These are phyloP conservation scores for Aphaenogaster ashmeadi DNA, from an alignment of 1,140 invertebrate species.

Conservation along the genomic window DNA sequence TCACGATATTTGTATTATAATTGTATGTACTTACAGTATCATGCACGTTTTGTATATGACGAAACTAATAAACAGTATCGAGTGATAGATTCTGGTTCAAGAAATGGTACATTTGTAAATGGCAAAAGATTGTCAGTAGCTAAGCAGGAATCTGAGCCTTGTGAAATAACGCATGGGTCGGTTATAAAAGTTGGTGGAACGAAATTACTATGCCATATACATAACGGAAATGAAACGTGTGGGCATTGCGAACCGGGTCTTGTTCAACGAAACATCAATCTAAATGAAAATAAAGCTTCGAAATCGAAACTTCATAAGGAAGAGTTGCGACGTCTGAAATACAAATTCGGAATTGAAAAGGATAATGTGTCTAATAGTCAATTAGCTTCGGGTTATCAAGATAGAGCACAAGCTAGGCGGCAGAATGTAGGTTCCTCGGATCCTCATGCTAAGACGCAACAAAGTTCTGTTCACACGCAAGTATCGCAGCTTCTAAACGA, in stretches of 20 bases:
- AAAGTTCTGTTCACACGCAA: slow-evolving; percentile 93
- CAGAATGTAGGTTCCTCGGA: slow-evolving; percentile 93
- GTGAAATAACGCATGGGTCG: slow-evolving; percentile 92
- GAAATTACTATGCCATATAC: slow-evolving; percentile 94
- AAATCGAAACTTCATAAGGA: slow-evolving; percentile 89
- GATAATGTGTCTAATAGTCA: slow-evolving; percentile 85
- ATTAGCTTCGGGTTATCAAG: slow-evolving; percentile 89
- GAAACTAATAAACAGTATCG: slow-evolving; percentile 89
- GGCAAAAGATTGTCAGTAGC: slow-evolving; percentile 91
- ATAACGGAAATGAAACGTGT: slow-evolving; percentile 94
- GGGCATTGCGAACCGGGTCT: slow-evolving; percentile 96
- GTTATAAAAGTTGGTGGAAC: slow-evolving; percentile 91
- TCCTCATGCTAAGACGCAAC: slow-evolving; percentile 93
- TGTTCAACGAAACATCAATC: slow-evolving; percentile 83
- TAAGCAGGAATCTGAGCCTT: slow-evolving; percentile 90
- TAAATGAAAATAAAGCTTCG: slow-evolving; percentile 66
- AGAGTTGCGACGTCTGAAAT: slow-evolving; percentile 92
- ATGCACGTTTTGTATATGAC: slow-evolving; percentile 92
- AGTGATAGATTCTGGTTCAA: slow-evolving; percentile 93
- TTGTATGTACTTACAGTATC: slow-evolving; percentile 88
- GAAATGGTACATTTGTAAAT: slow-evolving; percentile 96
- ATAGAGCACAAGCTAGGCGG: slow-evolving; percentile 93
- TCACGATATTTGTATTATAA: neutral
- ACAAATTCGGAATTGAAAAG: slow-evolving; percentile 93
- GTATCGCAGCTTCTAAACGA: slow-evolving; percentile 35